Evolutionary conservation across 2,888 invertebrate genomes (phyloP).

Genomic region (Erannis defoliaria): DNA sequence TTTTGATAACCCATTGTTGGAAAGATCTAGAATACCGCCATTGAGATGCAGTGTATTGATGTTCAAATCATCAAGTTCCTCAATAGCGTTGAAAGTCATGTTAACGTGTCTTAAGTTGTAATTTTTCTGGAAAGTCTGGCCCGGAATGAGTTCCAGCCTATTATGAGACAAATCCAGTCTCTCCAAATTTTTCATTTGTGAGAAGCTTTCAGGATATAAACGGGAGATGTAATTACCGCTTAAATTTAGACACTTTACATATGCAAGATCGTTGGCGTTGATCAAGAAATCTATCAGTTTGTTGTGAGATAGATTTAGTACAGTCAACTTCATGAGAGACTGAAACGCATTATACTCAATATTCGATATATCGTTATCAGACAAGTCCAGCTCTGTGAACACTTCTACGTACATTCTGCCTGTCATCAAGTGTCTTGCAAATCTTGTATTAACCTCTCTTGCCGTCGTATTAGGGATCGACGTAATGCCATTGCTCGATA

Average conservation of each 20-base stretch:
- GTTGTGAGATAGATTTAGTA: slow-evolving; percentile 71
- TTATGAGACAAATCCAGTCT: slow-evolving; percentile 78
- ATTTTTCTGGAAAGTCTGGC: slow-evolving; percentile 62
- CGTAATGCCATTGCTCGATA: slow-evolving; percentile 68
- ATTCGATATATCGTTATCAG: slow-evolving; percentile 66
- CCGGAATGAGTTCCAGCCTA: slow-evolving; percentile 64
- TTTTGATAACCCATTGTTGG: slow-evolving; percentile 66
- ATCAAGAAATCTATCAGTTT: slow-evolving; percentile 64
- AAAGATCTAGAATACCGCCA: slow-evolving; percentile 74
- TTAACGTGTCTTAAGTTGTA: slow-evolving; percentile 68
- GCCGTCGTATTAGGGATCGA: slow-evolving; percentile 66
- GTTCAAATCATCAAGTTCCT: slow-evolving; percentile 57
- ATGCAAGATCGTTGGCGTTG: slow-evolving; percentile 62
- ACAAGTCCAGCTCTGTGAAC: slow-evolving; percentile 71
- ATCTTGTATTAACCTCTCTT: slow-evolving; percentile 53
- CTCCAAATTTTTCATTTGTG: slow-evolving; percentile 67
- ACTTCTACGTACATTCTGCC: slow-evolving; percentile 51
- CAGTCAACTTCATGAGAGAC: slow-evolving; percentile 61
- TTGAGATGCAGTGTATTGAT: slow-evolving; percentile 68
- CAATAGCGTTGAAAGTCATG: slow-evolving; percentile 68
- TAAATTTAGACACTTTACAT: slow-evolving; percentile 69
- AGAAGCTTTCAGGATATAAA: slow-evolving; percentile 67
- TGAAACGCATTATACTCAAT: slow-evolving; percentile 74
- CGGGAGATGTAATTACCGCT: slow-evolving; percentile 65
- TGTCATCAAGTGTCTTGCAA: slow-evolving; percentile 50